Evolutionary conservation across 1,140 invertebrate species (phyloP), one percentile per base, ranked within the genome.

Genomic region (Danaus melanippus): DNA sequence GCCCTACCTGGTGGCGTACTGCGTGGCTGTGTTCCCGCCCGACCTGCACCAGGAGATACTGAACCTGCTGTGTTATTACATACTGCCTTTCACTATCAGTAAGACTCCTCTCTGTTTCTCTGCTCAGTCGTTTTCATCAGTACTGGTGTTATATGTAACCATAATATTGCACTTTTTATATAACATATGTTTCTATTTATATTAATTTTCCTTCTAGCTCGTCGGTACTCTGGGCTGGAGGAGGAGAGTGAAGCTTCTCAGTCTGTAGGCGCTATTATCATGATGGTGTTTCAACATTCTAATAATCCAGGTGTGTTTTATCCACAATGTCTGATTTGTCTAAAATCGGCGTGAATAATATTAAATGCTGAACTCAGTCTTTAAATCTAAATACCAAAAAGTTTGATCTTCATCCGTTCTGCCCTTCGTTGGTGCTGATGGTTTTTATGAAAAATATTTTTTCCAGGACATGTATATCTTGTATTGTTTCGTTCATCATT

Each of bases 281-380:
- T 99, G 93, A 95, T 98, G 91, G 93, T 99, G 10, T 95, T 99
- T 76, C 97, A 99, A 76, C 97, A 99, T 82, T 97, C 96, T 6
- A 93, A 90, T 56, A 97, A 97, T 88, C 92, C 94, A 74, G 93
- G 95, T 96, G 85, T 32, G 21, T 32, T 1, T 0, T 32, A 7
- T 32, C 21, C 7, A 32, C 7, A 32, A 32, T 5, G 6, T 21
- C 17, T 21, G 5, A 21, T 5, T 21, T 21, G 17, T 5, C 5
- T 21, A 21, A 21, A 21, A 5, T 21, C 17, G 5, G 5, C 17
- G 1, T 21, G 5, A 2, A 21, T 21, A 21, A 21, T 5, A 21
- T 21, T 21, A 21, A 21, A 21, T 21, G 5, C 17, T 2, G 1
- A 5, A 21, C 17, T 32, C 21, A 32, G 21, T 32, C 21, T 32